phyloP scores from a whole-genome alignment of 1,140 invertebrate species.

The Leucophenga varia region DNA sequence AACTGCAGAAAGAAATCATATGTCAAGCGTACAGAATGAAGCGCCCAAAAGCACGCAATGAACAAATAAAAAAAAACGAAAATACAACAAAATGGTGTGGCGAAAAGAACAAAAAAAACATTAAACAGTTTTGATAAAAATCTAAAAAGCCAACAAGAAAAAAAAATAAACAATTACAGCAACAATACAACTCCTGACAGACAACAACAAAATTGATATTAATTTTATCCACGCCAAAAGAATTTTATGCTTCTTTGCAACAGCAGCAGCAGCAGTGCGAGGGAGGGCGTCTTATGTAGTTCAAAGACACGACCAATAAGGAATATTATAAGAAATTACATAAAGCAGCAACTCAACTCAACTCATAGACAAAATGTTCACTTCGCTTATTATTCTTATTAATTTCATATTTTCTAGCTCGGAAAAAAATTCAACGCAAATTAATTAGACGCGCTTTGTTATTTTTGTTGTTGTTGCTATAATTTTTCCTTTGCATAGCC shows the following conservation, averaged over 20 bases:
- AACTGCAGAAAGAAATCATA: too few relatives aligned
- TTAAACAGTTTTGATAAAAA: constrained; percentile 32
- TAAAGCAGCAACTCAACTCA: too few relatives aligned
- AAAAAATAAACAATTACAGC: constrained; percentile 6
- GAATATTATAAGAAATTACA: too few relatives aligned
- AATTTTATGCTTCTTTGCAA: too few relatives aligned
- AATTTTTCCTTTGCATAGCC: not conserved
- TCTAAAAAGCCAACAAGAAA: constrained; percentile 33
- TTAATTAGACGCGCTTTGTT: constrained; percentile 38
- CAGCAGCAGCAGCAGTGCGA: too few relatives aligned
- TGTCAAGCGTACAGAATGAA: constrained; percentile 24
- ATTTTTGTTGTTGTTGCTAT: not conserved
- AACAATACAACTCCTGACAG: constrained; percentile 28
- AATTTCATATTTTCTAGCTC: too few relatives aligned
- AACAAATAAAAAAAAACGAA: constrained; percentile 33
- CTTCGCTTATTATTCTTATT: too few relatives aligned
- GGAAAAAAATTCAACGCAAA: too few relatives aligned
- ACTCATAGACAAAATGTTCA: too few relatives aligned
- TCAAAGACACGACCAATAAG: too few relatives aligned
- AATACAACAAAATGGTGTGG: not conserved
- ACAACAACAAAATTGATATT: constrained; percentile 51
- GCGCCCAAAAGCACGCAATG: constrained; percentile 38
- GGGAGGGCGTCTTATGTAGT: too few relatives aligned
- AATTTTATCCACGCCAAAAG: constrained; percentile 22
- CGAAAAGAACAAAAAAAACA: constrained; percentile 3